Evolutionary conservation across 1,140 invertebrate species (phyloP).

Genomic region (Megalopta genalis): DNA sequence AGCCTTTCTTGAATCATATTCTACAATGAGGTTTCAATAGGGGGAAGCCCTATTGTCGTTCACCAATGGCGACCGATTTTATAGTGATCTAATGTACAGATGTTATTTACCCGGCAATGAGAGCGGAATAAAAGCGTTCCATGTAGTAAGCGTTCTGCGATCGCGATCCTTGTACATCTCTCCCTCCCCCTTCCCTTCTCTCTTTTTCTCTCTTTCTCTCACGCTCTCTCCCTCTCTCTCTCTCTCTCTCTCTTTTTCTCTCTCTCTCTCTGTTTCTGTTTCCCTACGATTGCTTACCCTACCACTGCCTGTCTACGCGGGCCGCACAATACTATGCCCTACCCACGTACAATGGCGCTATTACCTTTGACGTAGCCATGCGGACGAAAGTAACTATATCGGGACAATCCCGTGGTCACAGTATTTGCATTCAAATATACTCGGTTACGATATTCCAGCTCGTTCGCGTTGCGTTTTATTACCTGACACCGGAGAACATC

Average conservation of each 20-base stretch:
- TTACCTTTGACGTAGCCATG: constrained; percentile 40
- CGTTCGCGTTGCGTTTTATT: background rate
- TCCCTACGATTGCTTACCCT: constrained; percentile 46
- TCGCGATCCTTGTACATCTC: constrained; percentile 71
- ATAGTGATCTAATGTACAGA: constrained; percentile 79
- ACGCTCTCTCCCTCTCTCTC: constrained; percentile 35
- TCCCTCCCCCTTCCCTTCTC: background rate
- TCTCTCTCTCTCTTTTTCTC: constrained; percentile 32
- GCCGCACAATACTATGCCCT: constrained; percentile 7
- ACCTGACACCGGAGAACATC: background rate
- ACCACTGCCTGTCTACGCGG: constrained; percentile 13
- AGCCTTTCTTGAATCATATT: constrained; percentile 76
- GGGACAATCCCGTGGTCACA: background rate
- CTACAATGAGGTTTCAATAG: constrained; percentile 76
- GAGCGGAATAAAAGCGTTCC: constrained; percentile 77
- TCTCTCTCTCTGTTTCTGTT: constrained; percentile 20
- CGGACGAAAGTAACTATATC: constrained; percentile 39
- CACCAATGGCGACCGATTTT: constrained; percentile 76
- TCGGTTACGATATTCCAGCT: background rate
- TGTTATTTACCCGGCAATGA: constrained; percentile 78
- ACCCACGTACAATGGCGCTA: constrained; percentile 11
- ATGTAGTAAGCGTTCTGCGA: constrained; percentile 64
- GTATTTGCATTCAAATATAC: constrained; percentile 19
- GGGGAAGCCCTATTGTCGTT: constrained; percentile 70
- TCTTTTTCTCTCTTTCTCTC: constrained; percentile 32